phyloP scores from a whole-genome alignment of 2,888 invertebrate genomes.

The Eledona agricola region DNA sequence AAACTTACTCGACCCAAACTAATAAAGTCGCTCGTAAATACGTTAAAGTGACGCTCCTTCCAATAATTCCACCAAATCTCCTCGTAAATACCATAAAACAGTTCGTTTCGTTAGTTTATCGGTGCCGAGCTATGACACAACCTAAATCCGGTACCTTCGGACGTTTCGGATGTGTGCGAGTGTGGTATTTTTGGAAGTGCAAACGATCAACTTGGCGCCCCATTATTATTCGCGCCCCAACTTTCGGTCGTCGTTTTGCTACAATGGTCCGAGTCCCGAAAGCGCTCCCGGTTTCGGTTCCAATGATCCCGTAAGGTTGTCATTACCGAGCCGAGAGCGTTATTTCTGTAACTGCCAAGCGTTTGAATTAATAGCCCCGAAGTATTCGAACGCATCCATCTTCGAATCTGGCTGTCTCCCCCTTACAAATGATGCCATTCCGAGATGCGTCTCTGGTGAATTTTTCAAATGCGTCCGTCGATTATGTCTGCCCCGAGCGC shows the following conservation, averaged over 20 bases:
- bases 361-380: constrained; percentile 58
- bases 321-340: constrained; percentile 28
- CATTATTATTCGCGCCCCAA: too few relatives aligned
- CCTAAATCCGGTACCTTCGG: constrained; percentile 28
- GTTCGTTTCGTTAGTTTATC: constrained; percentile 53
- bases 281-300: constrained; percentile 41
- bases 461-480: constrained; percentile 30
- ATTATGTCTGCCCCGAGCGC: constrained; percentile 32
- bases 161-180: constrained; percentile 18
- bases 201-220: too few relatives aligned
- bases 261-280: too few relatives aligned
- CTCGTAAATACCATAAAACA: constrained; percentile 59
- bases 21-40: constrained; percentile 55
- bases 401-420: constrained; percentile 53
- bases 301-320: constrained; percentile 33
- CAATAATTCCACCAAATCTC: constrained; percentile 58
- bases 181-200: constrained; percentile 23
- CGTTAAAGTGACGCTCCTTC: constrained; percentile 50
- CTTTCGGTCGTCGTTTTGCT: too few relatives aligned
- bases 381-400: constrained; percentile 60
- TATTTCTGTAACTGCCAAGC: constrained; percentile 59
- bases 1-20: constrained; percentile 36
- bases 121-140: constrained; percentile 12
- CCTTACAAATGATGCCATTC: constrained; percentile 58
- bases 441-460: constrained; percentile 25